A percentile compares a stretch with the other conserved stretches of the same genome.
phyloP scores from a whole-genome alignment of 2,888 invertebrate genomes.

The Aphrophora alni region DNA sequence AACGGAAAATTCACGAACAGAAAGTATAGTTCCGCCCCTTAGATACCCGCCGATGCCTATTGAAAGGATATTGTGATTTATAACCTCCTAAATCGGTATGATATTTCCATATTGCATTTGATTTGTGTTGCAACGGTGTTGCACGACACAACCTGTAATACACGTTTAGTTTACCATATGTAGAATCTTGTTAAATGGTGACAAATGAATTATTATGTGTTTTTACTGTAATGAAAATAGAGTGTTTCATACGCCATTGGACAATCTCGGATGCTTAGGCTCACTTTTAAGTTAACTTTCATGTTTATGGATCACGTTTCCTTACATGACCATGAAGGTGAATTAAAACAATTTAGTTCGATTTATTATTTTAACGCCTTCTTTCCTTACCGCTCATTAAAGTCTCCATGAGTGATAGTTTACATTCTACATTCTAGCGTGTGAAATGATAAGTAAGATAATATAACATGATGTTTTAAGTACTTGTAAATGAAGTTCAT shows the following conservation, averaged over 20 bases:
- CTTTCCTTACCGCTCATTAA: neutral
- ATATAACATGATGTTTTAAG: neutral
- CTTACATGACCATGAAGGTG: neutral
- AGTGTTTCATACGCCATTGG: neutral
- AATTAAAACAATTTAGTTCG: neutral
- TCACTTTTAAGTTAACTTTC: neutral
- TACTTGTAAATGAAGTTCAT: neutral
- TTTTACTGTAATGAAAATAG: neutral
- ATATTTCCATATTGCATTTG: constrained; percentile 9
- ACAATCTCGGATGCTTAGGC: neutral
- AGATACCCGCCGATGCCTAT: neutral
- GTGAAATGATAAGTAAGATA: neutral
- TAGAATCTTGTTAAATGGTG: neutral
- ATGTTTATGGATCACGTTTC: neutral
- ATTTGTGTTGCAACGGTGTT: neutral
- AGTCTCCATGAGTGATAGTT: neutral
- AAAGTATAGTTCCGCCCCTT: neutral
- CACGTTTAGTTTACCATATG: neutral
- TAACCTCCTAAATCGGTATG: neutral
- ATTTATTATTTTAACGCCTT: constrained; percentile 9
- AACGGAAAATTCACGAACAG: neutral
- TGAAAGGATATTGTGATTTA: neutral
- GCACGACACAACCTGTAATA: neutral
- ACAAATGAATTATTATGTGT: constrained; percentile 9
- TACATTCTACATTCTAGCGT: neutral